Evolutionary conservation across 2,888 invertebrate species (phyloP).

Genomic region (Mythimna albipuncta): DNA sequence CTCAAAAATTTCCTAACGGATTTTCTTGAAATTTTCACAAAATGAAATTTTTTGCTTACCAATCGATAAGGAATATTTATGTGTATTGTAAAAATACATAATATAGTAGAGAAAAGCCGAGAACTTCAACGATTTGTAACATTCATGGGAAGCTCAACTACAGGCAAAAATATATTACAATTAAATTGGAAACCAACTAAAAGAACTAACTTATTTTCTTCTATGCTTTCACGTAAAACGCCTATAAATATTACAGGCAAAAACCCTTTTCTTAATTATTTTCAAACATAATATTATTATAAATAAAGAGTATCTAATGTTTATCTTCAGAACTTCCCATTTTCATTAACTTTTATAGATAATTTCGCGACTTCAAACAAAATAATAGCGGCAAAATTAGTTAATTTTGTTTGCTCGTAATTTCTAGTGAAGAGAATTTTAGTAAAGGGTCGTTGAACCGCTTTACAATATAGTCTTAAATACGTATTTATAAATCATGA

Average conservation of each 20-base stretch:
- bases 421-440: constrained; percentile 18
- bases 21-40: too few relatives aligned
- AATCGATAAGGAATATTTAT: too few relatives aligned
- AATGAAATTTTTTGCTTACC: too few relatives aligned
- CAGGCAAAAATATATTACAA: too few relatives aligned
- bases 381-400: constrained; percentile 16
- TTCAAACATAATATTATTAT: not conserved
- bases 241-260: too few relatives aligned
- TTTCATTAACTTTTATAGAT: constrained; percentile 6
- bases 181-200: too few relatives aligned
- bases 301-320: not conserved
- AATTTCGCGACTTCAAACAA: constrained; percentile 17
- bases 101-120: too few relatives aligned
- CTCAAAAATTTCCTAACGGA: too few relatives aligned
- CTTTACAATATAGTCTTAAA: constrained; percentile 4
- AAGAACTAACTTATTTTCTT: not conserved
- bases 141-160: too few relatives aligned
- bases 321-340: not conserved
- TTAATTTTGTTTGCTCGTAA: constrained; percentile 28
- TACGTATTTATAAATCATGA: constrained; percentile 5
- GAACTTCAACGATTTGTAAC: too few relatives aligned
- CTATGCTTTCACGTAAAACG: not conserved
- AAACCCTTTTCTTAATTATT: not conserved
- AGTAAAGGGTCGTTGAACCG: not conserved
- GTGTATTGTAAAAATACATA: too few relatives aligned